Evolutionary conservation across 2,113 vertebrate genomes (phyloP).

Genomic region (Scomber japonicus): DNA sequence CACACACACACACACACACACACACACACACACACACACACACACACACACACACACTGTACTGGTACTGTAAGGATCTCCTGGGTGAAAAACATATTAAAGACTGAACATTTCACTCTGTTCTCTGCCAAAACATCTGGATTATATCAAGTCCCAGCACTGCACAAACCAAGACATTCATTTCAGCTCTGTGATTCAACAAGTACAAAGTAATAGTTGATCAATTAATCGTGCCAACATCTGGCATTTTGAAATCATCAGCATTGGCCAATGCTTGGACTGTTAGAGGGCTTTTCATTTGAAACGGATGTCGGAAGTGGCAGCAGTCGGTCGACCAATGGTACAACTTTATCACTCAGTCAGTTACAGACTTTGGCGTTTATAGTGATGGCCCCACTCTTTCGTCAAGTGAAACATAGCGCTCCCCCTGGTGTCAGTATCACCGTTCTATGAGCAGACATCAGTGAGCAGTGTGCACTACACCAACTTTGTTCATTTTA

Average conservation of each 20-base stretch:
- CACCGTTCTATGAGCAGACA: no score
- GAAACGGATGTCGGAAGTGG: no score
- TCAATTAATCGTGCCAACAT: no score
- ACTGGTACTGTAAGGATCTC: neutral
- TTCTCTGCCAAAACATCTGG: conserved; percentile 48
- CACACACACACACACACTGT: neutral
- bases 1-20: neutral
- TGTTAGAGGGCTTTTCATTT: no score
- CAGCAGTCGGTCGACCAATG: no score
- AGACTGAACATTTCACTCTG: neutral
- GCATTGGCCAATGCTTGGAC: neutral
- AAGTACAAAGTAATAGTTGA: neutral
- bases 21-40: neutral
- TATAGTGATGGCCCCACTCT: no score
- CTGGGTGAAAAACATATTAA: conserved; percentile 1
- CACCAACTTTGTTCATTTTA: no score
- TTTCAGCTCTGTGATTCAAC: neutral
- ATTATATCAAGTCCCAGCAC: conserved; percentile 31
- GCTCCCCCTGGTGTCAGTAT: no score
- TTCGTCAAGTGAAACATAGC: no score
- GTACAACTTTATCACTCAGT: no score
- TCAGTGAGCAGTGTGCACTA: no score
- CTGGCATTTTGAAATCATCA: neutral
- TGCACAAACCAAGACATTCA: conserved; percentile 17
- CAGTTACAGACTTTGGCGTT: no score